Percentiles rank a stretch among this genome's conserved stretches.
These are phyloP conservation scores for Rhynchonema sp. DNA, from an alignment of 2,888 invertebrate species.

Conservation along the genomic window DNA sequence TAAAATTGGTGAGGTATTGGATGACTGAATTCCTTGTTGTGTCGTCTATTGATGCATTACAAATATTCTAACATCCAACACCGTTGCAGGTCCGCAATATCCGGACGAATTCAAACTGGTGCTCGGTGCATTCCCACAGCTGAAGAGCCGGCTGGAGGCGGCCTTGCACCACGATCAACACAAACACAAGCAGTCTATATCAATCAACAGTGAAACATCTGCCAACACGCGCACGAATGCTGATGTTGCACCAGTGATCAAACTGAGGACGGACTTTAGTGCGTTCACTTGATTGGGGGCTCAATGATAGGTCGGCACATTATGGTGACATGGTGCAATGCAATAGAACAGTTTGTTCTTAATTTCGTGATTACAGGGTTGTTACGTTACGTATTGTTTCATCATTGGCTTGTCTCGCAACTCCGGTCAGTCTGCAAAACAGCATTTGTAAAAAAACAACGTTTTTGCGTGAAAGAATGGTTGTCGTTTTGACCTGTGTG, in stretches of 20 bases:
- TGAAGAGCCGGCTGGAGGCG: constrained; percentile 59
- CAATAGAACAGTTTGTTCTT: too few species aligned
- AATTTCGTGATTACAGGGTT: too few species aligned
- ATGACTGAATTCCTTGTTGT: constrained; percentile 9
- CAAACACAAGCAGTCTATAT: constrained; percentile 12
- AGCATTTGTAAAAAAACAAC: too few species aligned
- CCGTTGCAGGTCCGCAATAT: constrained; percentile 47
- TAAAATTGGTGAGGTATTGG: constrained; percentile 46
- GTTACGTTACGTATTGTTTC: too few species aligned
- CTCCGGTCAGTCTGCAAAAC: too few species aligned
- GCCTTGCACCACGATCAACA: constrained; percentile 47
- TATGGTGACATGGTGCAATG: too few species aligned
- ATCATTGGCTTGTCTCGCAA: too few species aligned
- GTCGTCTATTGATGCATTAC: neutral
- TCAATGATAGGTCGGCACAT: too few species aligned
- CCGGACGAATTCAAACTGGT: constrained; percentile 79
- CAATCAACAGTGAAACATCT: constrained; percentile 2
- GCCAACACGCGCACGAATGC: neutral
- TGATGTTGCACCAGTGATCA: constrained; percentile 43
- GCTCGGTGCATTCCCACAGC: constrained; percentile 59
- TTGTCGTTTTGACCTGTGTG: too few species aligned
- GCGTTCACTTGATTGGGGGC: too few species aligned
- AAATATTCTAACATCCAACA: neutral
- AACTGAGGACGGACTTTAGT: constrained; percentile 62
- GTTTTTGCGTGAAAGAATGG: too few species aligned